Conservation (phyloP, 2,888 invertebrate species). For the Xestia c-nigrum region DNA sequence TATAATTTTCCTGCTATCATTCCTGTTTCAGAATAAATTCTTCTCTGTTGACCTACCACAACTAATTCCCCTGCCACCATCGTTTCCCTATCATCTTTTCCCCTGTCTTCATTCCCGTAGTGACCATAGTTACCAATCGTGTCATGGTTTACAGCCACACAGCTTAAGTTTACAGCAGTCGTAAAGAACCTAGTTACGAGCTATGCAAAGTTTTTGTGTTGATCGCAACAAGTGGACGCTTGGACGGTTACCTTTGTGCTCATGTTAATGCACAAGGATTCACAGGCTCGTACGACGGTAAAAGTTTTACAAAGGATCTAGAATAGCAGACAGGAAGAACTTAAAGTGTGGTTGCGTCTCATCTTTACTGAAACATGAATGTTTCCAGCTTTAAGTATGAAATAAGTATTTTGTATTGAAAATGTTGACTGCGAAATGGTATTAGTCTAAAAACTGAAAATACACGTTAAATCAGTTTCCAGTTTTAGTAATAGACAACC, state of each 20-base stretch:
- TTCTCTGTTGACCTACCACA: not conserved
- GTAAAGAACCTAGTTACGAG: slow-evolving; percentile 33
- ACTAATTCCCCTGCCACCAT: not conserved
- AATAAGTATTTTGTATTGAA: not conserved
- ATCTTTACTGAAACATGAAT: not conserved
- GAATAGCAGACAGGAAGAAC: too few relatives aligned
- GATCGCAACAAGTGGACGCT: slow-evolving; percentile 31
- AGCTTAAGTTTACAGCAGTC: slow-evolving; percentile 19
- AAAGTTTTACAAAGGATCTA: slow-evolving; percentile 2
- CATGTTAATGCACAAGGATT: not conserved
- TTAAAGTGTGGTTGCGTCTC: not conserved
- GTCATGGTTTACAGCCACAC: slow-evolving; percentile 1
- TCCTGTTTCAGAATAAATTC: too few relatives aligned
- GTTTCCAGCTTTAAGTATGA: not conserved
- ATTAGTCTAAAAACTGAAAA: not conserved
- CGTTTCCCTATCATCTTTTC: not conserved
- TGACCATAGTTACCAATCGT: slow-evolving; percentile 11
- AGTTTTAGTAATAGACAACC: not conserved
- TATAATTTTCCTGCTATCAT: not conserved
- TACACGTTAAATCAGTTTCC: not conserved
- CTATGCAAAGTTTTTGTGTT: slow-evolving; percentile 15
- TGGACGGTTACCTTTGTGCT: slow-evolving; percentile 14
- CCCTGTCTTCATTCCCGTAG: not conserved
- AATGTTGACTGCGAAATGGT: not conserved
- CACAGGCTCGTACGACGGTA: slow-evolving; percentile 15